Evolutionary conservation across 2,113 vertebrate genomes (phyloP), one percentile per base, ranked within the genome.

Genomic region (Nothobranchius kuhntae): DNA sequence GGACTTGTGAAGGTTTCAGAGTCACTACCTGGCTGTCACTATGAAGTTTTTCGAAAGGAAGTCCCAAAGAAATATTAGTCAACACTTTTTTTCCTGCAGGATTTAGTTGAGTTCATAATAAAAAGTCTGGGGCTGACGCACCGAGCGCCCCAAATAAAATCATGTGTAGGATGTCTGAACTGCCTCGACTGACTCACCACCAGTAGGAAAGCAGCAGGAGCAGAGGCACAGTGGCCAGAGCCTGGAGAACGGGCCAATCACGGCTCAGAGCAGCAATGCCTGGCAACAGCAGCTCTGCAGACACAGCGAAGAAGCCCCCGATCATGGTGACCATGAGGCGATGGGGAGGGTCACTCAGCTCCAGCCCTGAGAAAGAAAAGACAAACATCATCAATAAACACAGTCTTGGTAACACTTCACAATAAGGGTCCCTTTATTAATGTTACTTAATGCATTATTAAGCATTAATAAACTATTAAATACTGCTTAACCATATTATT

Each of bases 221-320:
- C 11, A 94, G 87, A 6, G 89, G 86, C 81, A 95, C 73, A 51
- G 95, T 93, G 44, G 91, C 78, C 4, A 93, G 91, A 0, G 95
- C 95, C 83, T 98, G 96, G 24, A 97, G 92, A 51, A 97, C 63
- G 1, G 88, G 86, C 96, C 96, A 97, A 77, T 95, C 91, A 0
- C 64, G 86, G 26, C 93, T 94, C 7, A 96, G 81, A 50, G 91
- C 70, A 0, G 94, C 95, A 42, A 96, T 46, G 13, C 93, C 93
- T 0, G 95, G 96, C 89, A 96, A 87, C 82, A 96, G 84, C 82
- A 98, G 83, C 83, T 94, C 92, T 3, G 96, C 96, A 0, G 84
- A 84, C 35, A 95, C 89, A 1, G 87, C 92, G 69, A 95, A 97
- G 91, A 96, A 93, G 0, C 91, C 72, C 0, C 93, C 92, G 53